phyloP scores from a whole-genome alignment of 1,140 invertebrate genomes.

The Nymphalis io region DNA sequence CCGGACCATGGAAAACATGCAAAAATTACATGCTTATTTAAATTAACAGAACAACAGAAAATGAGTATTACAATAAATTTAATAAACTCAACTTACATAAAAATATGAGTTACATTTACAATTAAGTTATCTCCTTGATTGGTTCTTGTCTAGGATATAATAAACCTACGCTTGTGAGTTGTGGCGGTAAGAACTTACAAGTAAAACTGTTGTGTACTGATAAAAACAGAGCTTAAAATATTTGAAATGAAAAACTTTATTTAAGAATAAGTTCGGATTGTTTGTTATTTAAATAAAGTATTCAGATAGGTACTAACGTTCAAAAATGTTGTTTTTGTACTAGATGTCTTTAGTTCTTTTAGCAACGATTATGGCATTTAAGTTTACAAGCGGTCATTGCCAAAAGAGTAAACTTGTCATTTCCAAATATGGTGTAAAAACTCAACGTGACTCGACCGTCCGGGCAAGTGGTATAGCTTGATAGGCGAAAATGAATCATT shows the following conservation, averaged over 20 bases:
- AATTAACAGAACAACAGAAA: background rate
- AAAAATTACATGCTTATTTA: background rate
- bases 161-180: too few species aligned
- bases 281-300: too few species aligned
- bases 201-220: too few species aligned
- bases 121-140: too few species aligned
- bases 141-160: too few species aligned
- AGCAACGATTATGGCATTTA: slow-evolving; percentile 39
- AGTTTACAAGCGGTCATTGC: slow-evolving; percentile 60
- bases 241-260: too few species aligned
- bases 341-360: background rate
- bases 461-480: slow-evolving; percentile 51
- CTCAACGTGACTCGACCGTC: slow-evolving; percentile 53
- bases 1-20: background rate
- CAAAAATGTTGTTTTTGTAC: background rate
- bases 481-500: slow-evolving; percentile 60
- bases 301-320: background rate
- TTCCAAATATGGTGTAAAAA: slow-evolving; percentile 73
- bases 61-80: too few species aligned
- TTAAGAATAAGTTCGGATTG: too few species aligned
- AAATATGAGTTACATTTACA: too few species aligned
- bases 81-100: too few species aligned
- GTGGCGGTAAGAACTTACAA: too few species aligned
- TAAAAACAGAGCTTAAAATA: too few species aligned
- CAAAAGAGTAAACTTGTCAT: slow-evolving; percentile 72